Evolutionary conservation across 2,797 vertebrate genomes (phyloP), one percentile per base, ranked within the genome.

Genomic region (Xenentodon cancila): DNA sequence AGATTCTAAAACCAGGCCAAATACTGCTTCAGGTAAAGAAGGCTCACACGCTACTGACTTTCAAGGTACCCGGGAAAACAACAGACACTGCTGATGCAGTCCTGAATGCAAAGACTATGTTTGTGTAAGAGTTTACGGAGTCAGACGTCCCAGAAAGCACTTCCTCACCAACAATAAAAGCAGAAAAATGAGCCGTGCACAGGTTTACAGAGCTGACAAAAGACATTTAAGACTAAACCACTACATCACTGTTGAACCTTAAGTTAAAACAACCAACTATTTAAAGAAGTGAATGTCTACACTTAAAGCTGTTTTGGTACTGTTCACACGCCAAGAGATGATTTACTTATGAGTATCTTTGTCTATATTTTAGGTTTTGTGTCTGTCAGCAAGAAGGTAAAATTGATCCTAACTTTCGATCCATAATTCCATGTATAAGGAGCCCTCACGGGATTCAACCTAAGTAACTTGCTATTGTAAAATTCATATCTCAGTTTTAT

Each of bases 71-170:
- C 16, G 37, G 13, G 37, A 40, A 40, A 40, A 3, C 30, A 8
- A 40, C 12, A 15, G 37, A 40, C 12, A 40, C 11, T 60, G 68
- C 59, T 52, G 66, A 66, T 71, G 59, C 71, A 53, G 68, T 59
- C n/a, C 59, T 45, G 27, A 64, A 67, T 62, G 44, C 49, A 79
- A 77, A 69, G 34, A 64, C 37, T 21, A 5, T 7, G 21, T n/a
- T 25, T 11, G 9, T 16, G 21, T 27, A 12, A 25, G 53, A 48
- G 48, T 47, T 15, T 55, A 8, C 13, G 20, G 15, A 19, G 44
- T 19, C 43, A 42, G 9, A 25, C 12, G 13, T 55, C 49, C 65
- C 50, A 70, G 46, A 70, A 30, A 46, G 32, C 30, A 55, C 16
- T 25, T 53, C 21, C 27, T 43, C 1, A 21, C 49, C 21, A 46